Evolutionary conservation across 2,113 vertebrate species (phyloP).

Genomic region (Struthio camelus): DNA sequence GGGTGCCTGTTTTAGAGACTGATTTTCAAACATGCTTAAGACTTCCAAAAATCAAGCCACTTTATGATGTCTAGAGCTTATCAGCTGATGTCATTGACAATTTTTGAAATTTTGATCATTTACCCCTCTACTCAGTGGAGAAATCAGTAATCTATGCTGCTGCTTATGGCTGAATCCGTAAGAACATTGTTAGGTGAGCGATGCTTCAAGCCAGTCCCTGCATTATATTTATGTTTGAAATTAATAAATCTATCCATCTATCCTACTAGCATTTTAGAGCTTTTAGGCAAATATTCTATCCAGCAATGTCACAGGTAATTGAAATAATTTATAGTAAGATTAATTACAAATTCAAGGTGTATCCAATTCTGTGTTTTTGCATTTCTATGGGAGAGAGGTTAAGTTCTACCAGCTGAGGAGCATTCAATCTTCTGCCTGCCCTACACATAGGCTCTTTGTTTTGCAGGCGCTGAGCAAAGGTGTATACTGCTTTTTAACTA

Average conservation of each 20-base stretch:
- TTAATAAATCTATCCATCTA: not conserved
- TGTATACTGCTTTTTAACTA: constrained; percentile 8
- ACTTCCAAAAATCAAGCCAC: not conserved
- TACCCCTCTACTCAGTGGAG: not conserved
- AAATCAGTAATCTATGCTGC: not conserved
- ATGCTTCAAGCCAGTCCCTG: not conserved
- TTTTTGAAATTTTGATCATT: not conserved
- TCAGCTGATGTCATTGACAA: not conserved
- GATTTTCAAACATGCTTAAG: not conserved
- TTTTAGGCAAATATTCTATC: not conserved
- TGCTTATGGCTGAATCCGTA: not conserved
- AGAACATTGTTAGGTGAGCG: not conserved
- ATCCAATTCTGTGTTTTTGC: not conserved
- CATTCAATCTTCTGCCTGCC: not conserved
- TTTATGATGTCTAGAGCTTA: not conserved
- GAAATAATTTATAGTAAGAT: not conserved
- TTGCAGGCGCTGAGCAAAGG: not conserved
- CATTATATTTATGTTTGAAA: not conserved
- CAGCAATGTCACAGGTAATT: not conserved
- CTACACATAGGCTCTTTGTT: not conserved
- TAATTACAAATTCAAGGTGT: not conserved
- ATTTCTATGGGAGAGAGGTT: not conserved
- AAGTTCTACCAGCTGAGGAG: not conserved
- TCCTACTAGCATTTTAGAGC: not conserved
- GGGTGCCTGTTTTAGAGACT: not conserved